Evolutionary conservation across 2,113 vertebrate species (phyloP).

Genomic region (Charina bottae): DNA sequence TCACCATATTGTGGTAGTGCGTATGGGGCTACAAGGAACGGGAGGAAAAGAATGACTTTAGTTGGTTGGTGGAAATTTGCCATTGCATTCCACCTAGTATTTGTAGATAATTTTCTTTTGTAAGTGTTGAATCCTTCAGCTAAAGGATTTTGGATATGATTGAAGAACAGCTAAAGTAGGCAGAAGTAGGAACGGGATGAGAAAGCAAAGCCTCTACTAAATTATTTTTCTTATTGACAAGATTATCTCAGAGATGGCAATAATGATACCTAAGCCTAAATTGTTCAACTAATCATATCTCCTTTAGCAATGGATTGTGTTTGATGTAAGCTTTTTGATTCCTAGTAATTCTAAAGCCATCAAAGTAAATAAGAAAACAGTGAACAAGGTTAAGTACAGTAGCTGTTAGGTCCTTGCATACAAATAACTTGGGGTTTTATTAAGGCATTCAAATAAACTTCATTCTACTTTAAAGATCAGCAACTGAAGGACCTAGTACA

Average conservation of each 20-base stretch:
- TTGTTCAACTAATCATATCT: constrained; percentile 10
- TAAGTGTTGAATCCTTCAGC: no score
- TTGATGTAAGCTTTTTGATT: constrained; percentile 2
- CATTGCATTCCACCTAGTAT: no score
- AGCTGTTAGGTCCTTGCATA: not conserved
- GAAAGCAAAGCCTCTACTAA: not conserved
- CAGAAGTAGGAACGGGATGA: not conserved
- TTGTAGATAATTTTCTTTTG: no score
- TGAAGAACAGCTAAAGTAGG: not conserved
- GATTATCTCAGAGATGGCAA: not conserved
- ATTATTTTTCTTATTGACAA: not conserved
- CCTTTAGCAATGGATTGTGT: constrained; percentile 6
- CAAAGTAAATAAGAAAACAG: not conserved
- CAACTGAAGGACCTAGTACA: no score
- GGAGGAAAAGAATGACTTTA: no score
- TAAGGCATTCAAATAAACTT: not conserved
- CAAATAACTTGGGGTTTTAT: not conserved
- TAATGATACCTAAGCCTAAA: not conserved
- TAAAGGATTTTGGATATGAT: not conserved
- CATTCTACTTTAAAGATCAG: no score
- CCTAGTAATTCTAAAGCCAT: not conserved
- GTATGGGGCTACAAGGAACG: no score
- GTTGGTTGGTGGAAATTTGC: no score
- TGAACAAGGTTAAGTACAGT: not conserved
- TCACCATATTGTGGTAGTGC: no score